Evolutionary conservation across 2,888 invertebrate species (phyloP).

Genomic region (Drosophila incognita): DNA sequence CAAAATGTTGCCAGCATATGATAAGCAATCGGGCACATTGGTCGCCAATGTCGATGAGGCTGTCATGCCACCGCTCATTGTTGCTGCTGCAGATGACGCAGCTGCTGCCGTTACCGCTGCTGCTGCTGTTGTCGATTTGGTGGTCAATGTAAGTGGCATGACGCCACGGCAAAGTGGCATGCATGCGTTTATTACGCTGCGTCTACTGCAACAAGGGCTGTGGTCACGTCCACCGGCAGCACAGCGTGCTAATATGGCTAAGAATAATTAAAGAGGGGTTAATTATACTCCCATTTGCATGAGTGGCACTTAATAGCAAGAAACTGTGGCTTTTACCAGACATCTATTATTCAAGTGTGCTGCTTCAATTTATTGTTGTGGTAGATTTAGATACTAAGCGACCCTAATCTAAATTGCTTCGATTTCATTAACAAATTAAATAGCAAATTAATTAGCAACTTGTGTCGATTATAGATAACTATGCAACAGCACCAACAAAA

Average conservation of each 20-base stretch:
- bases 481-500: background rate
- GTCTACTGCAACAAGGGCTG: conserved; percentile 89
- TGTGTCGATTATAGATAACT: conserved; percentile 26
- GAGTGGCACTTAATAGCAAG: background rate
- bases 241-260: conserved; percentile 85
- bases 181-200: conserved; percentile 90
- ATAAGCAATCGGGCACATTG: conserved; percentile 88
- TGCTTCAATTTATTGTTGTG: conserved; percentile 29
- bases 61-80: conserved; percentile 31
- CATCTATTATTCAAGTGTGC: conserved; percentile 12
- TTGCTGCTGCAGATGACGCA: conserved; percentile 18
- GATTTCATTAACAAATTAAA: conserved; percentile 10
- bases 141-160: conserved; percentile 86
- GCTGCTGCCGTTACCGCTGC: conserved; percentile 28
- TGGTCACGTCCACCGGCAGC: conserved; percentile 89
- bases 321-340: conserved; percentile 7
- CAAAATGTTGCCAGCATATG: conserved; percentile 93
- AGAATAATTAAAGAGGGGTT: conserved; percentile 36
- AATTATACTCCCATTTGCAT: conserved; percentile 46
- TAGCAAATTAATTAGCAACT: conserved; percentile 35
- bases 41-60: conserved; percentile 42
- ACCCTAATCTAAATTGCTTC: background rate
- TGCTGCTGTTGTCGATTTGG: conserved; percentile 64
- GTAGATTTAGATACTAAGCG: conserved; percentile 18
- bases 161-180: conserved; percentile 91